Conservation (phyloP, 1,140 invertebrate genomes). For the Geopemphigus sp. region DNA sequence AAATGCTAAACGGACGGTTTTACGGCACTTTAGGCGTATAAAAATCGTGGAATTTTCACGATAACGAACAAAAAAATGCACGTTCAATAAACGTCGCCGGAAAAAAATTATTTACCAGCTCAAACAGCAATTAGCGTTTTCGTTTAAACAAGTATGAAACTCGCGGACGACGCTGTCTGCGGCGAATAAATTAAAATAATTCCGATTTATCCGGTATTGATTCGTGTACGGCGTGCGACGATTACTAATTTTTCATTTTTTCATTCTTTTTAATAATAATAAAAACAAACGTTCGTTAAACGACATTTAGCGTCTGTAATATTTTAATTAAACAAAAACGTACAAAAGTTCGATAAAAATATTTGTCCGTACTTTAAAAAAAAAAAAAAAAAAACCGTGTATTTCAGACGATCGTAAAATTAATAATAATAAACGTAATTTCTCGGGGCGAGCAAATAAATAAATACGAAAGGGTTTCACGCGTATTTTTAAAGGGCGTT, state of each 20-base stretch:
- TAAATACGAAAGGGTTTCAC: no score
- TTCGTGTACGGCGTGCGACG: neutral
- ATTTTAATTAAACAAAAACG: neutral
- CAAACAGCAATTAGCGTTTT: neutral
- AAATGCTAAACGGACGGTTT: no score
- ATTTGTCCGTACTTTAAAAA: neutral
- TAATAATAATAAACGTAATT: no score
- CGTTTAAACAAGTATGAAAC: neutral
- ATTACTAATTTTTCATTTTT: constrained; percentile 2
- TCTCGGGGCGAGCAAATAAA: no score
- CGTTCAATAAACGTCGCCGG: no score
- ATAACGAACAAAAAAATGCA: no score
- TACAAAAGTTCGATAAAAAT: neutral
- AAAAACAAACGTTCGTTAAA: neutral
- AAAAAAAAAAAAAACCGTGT: no score
- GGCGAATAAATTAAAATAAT: neutral
- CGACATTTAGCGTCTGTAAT: neutral
- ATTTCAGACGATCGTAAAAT: no score
- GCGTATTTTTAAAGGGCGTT: no score
- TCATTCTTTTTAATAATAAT: neutral
- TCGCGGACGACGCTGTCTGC: neutral
- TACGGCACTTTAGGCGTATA: no score
- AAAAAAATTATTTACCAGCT: neutral
- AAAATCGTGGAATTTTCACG: no score
- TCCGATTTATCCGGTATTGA: neutral